A percentile compares a stretch with the other conserved stretches of the same genome.
phyloP scores from a whole-genome alignment of 2,888 invertebrate species.

The Cryptus armator region DNA sequence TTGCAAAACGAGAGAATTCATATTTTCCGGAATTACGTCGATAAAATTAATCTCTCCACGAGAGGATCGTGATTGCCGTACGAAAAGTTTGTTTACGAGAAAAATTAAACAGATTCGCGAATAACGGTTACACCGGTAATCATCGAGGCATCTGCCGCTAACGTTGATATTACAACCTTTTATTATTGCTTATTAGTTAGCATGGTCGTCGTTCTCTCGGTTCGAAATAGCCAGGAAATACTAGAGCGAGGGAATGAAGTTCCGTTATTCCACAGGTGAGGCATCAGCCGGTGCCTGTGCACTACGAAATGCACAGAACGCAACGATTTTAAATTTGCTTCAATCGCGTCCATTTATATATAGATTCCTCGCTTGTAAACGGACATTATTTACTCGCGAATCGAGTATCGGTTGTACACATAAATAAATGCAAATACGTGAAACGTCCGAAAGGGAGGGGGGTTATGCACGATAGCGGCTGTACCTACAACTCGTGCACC shows the following conservation, averaged over 20 bases:
- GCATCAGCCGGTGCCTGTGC: constrained; percentile 25
- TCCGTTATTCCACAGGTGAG: constrained; percentile 45
- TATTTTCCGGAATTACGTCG: constrained; percentile 1
- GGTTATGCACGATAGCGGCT: neutral
- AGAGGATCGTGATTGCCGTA: neutral
- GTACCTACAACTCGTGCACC: constrained; percentile 28
- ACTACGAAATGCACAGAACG: neutral
- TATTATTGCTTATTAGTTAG: constrained; percentile 22
- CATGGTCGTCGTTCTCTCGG: constrained; percentile 38
- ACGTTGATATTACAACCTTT: constrained; percentile 25
- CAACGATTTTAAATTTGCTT: too few species aligned
- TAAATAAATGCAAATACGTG: constrained; percentile 20
- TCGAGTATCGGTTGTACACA: neutral
- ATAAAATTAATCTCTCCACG: constrained; percentile 13
- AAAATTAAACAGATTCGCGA: neutral
- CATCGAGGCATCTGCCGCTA: constrained; percentile 6
- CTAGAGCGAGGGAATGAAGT: constrained; percentile 29
- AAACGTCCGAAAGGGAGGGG: neutral
- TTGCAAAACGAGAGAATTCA: neutral
- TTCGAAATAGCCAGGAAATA: constrained; percentile 30
- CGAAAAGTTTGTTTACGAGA: neutral
- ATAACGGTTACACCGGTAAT: constrained; percentile 23
- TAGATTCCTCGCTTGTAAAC: neutral
- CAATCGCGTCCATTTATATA: too few species aligned
- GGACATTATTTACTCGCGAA: neutral